Conservation (phyloP, 2,113 vertebrate genomes). For the Alligator sinensis region DNA sequence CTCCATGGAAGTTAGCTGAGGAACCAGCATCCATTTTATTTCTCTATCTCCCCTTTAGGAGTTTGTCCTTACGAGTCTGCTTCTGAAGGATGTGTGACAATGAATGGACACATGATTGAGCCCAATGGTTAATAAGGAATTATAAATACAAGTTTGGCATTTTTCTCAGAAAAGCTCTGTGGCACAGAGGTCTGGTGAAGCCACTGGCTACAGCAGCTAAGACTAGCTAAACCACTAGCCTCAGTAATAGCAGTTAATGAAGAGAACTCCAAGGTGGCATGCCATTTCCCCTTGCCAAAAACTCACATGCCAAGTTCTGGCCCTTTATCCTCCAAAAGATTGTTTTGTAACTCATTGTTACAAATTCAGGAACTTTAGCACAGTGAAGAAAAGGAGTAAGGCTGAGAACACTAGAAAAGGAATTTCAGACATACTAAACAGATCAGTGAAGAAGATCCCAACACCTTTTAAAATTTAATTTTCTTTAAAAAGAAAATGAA, state of each 20-base stretch:
- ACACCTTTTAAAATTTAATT: too few species aligned
- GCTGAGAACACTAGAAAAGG: background rate
- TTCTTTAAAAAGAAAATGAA: background rate
- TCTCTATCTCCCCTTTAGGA: background rate
- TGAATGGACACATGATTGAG: accelerated
- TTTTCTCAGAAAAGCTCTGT: background rate
- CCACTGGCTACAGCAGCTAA: background rate
- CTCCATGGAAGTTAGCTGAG: background rate
- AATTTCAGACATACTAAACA: background rate
- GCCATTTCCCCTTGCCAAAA: too few species aligned
- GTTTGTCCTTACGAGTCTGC: background rate
- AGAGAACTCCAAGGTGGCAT: too few species aligned
- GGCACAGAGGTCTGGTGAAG: background rate
- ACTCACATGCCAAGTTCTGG: too few species aligned
- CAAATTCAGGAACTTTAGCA: background rate
- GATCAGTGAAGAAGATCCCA: background rate
- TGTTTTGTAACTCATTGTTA: background rate
- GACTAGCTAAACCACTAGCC: too few species aligned
- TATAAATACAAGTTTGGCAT: background rate
- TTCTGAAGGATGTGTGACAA: background rate
- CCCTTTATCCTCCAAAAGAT: too few species aligned
- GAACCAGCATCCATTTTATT: background rate
- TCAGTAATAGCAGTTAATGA: too few species aligned
- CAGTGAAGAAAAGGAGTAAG: background rate
- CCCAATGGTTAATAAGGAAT: background rate